Evolutionary conservation across 2,113 vertebrate species (phyloP), one percentile per base, ranked within the genome.

Genomic region (Melanostigma gelatinosum): DNA sequence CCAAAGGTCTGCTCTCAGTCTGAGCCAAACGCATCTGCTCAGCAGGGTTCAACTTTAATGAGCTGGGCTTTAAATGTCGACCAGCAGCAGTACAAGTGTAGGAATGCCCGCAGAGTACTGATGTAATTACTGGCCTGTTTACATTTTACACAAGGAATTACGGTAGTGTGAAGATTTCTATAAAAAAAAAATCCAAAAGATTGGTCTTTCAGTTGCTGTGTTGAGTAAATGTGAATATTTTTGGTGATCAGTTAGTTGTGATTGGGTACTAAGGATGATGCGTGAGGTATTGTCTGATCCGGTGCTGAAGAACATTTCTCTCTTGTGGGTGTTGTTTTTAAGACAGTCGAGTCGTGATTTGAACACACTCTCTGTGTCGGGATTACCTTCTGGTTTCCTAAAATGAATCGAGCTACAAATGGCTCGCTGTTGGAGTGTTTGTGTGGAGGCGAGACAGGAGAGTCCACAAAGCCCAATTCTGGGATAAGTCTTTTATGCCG

Each of bases 391-490:
- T 40, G 10, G 0, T 72, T 80, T 83, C 50, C 58, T 44, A 11
- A 83, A 74, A 63, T 62, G 22, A 88, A 69, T 84, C 15, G 13
- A 22, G 71, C 46, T 72, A 52, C 3, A 73, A 6, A 70, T 8
- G 52, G 46, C 44, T 3, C 15, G 40, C 72, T 73, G 66, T 67
- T 48, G 0, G 38, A 71, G 48, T 38, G 52, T 27, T 27, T 67
- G 38, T 42, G 71, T 65, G 61, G 32, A 63, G 75, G 73, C 55
- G 73, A 85, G 72, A 85, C 75, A 48, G 71, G 64, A 77, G 63
- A 61, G 79, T 74, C 57, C 79, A 71, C 79, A 57, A 68, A 80
- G 66, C 32, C 77, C 88, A 90, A 85, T 93, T 90, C 89, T 66
- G 68, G 79, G 82, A 67, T 81, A 63, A 57, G 57, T 83, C 87